phyloP scores from a whole-genome alignment of 2,113 vertebrate species.

The Pristiophorus japonicus region DNA sequence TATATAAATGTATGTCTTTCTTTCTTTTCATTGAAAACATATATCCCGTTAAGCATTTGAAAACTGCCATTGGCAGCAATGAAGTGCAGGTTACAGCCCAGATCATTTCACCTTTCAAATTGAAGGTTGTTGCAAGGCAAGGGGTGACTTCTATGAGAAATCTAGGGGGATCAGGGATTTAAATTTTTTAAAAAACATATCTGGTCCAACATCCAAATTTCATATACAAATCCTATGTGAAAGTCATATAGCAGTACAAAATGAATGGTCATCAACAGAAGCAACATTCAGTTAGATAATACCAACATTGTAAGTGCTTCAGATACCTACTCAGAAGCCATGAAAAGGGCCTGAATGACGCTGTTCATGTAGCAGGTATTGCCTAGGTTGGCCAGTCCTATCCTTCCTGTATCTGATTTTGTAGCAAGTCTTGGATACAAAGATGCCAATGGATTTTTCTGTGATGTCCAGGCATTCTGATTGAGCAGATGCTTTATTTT shows the following conservation, averaged over 20 bases:
- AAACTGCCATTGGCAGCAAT: not conserved
- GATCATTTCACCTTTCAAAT: not conserved
- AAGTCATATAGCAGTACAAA: not conserved
- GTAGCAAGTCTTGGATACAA: constrained; percentile 65
- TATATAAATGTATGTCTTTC: too few species aligned
- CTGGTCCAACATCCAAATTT: not conserved
- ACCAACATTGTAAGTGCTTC: not conserved
- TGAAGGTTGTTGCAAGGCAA: not conserved
- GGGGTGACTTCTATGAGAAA: not conserved
- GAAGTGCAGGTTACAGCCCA: not conserved
- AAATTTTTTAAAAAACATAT: not conserved
- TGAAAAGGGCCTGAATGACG: constrained; percentile 70
- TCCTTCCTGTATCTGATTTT: constrained; percentile 71
- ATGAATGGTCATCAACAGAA: not conserved
- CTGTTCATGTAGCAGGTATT: constrained; percentile 79
- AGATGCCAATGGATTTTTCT: constrained; percentile 63
- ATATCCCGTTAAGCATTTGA: not conserved
- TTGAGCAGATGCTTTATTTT: constrained; percentile 67
- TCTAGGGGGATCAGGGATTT: too few species aligned
- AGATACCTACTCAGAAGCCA: constrained; percentile 69
- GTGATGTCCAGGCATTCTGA: constrained; percentile 70
- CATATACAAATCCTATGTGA: not conserved
- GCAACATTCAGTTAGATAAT: not conserved
- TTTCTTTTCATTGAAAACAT: constrained; percentile 25
- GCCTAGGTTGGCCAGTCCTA: constrained; percentile 69